Conservation (phyloP, 2,797 vertebrate genomes). For the Delichon dasypus region DNA sequence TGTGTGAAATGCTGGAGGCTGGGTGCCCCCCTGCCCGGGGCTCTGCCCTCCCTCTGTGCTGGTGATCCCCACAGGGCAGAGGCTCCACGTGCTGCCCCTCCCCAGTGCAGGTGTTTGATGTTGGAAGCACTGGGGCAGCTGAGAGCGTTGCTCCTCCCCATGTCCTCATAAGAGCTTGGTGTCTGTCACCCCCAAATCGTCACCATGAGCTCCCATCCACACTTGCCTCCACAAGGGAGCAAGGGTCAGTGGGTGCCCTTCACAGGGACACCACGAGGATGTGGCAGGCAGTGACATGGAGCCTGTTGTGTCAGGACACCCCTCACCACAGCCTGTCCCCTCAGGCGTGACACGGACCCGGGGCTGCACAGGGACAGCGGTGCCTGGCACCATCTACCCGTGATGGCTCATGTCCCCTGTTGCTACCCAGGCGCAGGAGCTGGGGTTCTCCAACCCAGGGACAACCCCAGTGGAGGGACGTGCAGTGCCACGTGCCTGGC, state of each 20-base stretch:
- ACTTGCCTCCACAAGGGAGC: not conserved
- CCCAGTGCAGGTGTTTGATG: not conserved
- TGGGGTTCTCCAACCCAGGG: not conserved
- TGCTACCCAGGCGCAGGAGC: not conserved
- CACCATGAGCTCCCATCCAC: not conserved
- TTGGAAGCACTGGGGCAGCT: not conserved
- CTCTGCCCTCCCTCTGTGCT: not conserved
- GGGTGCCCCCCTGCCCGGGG: not conserved
- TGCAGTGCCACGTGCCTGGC: not conserved
- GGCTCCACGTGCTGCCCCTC: not conserved
- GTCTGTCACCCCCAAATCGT: not conserved
- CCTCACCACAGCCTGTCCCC: not conserved
- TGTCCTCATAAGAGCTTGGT: not conserved
- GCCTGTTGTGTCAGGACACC: not conserved
- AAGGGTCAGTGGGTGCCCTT: rapidly evolving
- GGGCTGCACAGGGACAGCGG: not conserved
- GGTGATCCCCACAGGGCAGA: not conserved
- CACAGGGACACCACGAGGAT: not conserved
- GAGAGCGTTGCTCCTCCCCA: rapidly evolving
- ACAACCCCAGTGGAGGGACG: not conserved
- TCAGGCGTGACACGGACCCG: not conserved
- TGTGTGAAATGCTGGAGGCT: not conserved
- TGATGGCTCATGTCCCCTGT: not conserved
- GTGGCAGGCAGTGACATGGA: not conserved
- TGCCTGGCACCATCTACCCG: not conserved